phyloP scores from a whole-genome alignment of 2,888 invertebrate species.

The Agrenia bidenticulata region DNA sequence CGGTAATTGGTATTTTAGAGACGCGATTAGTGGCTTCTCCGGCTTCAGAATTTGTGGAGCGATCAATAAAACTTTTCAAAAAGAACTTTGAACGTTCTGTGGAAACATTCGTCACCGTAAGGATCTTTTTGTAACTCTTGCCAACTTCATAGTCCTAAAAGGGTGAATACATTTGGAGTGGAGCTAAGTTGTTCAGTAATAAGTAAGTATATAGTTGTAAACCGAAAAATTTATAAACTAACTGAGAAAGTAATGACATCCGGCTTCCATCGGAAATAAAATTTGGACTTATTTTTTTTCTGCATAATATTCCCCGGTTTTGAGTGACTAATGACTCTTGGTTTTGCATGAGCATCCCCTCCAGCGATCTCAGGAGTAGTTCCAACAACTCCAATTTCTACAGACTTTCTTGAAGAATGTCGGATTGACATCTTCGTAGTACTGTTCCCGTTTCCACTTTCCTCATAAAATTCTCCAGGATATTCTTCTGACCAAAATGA shows the following conservation, averaged over 20 bases:
- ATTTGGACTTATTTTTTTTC: not conserved
- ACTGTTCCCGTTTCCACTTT: not conserved
- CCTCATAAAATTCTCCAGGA: not conserved
- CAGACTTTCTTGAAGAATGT: not conserved
- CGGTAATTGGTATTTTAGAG: constrained; percentile 8
- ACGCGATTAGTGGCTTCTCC: not conserved
- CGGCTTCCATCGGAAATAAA: constrained; percentile 22
- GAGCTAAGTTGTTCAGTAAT: too few species aligned
- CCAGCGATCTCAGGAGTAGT: too few species aligned
- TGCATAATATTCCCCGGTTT: not conserved
- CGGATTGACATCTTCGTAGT: too few species aligned
- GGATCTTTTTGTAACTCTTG: constrained; percentile 27
- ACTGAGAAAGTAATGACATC: constrained; percentile 24
- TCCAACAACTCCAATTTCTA: too few species aligned
- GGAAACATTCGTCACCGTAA: constrained; percentile 25
- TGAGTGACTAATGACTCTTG: too few species aligned
- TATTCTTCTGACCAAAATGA: not conserved
- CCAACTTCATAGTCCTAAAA: constrained; percentile 30
- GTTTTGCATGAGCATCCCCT: too few species aligned
- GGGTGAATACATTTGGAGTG: too few species aligned
- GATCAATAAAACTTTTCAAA: constrained; percentile 9
- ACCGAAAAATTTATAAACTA: not conserved
- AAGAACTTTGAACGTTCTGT: constrained; percentile 16
- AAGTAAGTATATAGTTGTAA: too few species aligned
- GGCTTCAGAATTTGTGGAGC: not conserved